A percentile compares a stretch with the other conserved stretches of the same genome.
Conservation (phyloP, 2,888 invertebrate species). For the Chirona hameri region DNA sequence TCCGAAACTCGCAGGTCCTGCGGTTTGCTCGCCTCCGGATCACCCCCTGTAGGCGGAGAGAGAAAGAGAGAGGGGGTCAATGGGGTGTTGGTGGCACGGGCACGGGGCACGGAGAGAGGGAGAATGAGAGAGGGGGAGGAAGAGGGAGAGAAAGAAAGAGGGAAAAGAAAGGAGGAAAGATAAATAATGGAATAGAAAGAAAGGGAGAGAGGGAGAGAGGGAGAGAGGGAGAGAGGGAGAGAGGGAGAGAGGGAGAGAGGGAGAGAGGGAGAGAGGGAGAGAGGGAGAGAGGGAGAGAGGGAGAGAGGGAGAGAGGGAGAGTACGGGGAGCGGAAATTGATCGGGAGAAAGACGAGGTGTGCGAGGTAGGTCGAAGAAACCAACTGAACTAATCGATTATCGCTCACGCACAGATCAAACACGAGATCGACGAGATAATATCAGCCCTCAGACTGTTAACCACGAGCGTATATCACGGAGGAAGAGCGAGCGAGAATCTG, state of each 20-base stretch:
- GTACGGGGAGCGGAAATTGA: conserved; percentile 27
- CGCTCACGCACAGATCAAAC: neutral
- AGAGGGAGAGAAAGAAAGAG: conserved; percentile 3
- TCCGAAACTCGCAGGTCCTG: conserved; percentile 37
- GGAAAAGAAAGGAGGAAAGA: neutral
- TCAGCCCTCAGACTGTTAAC: too few relatives aligned
- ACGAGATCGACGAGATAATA: neutral
- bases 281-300: conserved; percentile 11
- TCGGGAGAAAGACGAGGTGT: conserved; percentile 30
- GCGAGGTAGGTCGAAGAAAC: conserved; percentile 5
- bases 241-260: conserved; percentile 4
- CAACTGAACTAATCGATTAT: neutral
- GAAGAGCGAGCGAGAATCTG: too few relatives aligned
- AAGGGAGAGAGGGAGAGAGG: conserved; percentile 28
- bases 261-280: conserved; percentile 28
- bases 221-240: conserved; percentile 11
- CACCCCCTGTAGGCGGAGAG: neutral
- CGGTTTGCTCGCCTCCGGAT: conserved; percentile 40
- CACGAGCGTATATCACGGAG: too few relatives aligned
- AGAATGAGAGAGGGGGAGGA: neutral
- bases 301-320: neutral
- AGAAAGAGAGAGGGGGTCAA: neutral
- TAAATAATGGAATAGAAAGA: neutral
- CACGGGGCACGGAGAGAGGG: neutral
- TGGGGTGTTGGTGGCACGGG: neutral